Evolutionary conservation across 2,113 vertebrate species (phyloP).

Genomic region (Scartelaos histophorus): DNA sequence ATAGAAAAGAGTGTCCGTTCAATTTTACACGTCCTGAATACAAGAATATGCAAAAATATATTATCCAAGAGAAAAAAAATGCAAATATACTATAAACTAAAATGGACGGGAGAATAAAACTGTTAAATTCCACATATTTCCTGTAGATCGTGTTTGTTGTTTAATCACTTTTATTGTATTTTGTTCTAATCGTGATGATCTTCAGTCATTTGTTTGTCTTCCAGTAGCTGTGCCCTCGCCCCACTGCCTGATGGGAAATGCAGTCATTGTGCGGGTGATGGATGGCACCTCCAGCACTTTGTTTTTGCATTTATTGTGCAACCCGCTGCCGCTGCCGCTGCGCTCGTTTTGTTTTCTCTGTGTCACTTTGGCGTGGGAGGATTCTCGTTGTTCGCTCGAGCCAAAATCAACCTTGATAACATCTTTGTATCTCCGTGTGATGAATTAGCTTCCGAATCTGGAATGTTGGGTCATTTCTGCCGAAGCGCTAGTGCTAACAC

Average conservation of each 20-base stretch:
- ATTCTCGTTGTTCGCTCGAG: slow-evolving; percentile 54
- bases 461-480: slow-evolving; percentile 34
- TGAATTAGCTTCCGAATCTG: slow-evolving; percentile 56
- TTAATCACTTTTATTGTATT: no score
- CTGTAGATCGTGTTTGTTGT: no score
- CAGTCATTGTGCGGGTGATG: slow-evolving; percentile 70
- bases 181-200: no score
- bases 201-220: slow-evolving; percentile 16
- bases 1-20: no score
- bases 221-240: slow-evolving; percentile 64
- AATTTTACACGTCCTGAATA: no score
- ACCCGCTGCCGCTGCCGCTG: slow-evolving; percentile 59
- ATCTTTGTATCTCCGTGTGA: slow-evolving; percentile 67
- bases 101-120: no score
- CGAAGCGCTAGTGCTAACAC: slow-evolving; percentile 11
- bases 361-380: slow-evolving; percentile 75
- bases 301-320: slow-evolving; percentile 70
- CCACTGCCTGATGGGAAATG: slow-evolving; percentile 64
- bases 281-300: slow-evolving; percentile 62
- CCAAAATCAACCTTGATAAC: slow-evolving; percentile 74
- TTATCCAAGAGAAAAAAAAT: no score
- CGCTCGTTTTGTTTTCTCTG: slow-evolving; percentile 77
- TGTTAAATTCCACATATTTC: no score
- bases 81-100: no score
- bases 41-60: no score